phyloP scores from a whole-genome alignment of 2,888 invertebrate species.

The Aphelenchoides bicaudatus region DNA sequence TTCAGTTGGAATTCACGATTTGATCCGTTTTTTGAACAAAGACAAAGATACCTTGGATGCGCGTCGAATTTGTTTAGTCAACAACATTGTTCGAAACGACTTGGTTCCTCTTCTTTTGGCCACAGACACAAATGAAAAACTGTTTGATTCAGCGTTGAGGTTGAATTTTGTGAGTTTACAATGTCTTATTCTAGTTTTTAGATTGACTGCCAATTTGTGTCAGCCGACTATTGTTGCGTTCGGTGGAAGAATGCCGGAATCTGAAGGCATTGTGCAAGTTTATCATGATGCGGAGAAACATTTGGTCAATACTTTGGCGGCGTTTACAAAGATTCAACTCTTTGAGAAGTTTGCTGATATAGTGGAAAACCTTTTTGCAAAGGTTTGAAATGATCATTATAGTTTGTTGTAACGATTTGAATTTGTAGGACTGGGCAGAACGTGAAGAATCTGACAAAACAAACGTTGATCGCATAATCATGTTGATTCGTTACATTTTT shows the following conservation, averaged over 20 bases:
- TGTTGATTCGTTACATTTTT: slow-evolving; percentile 83
- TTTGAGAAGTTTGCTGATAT: slow-evolving; percentile 79
- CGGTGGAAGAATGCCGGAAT: slow-evolving; percentile 40
- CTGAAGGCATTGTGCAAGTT: slow-evolving; percentile 34
- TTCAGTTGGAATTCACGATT: slow-evolving; percentile 78
- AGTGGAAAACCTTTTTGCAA: slow-evolving; percentile 74
- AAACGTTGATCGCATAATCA: slow-evolving; percentile 83
- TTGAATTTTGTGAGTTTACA: too few species aligned
- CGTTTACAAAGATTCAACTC: slow-evolving; percentile 76
- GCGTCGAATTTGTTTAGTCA: slow-evolving; percentile 79
- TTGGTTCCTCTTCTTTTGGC: slow-evolving; percentile 80
- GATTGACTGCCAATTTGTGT: slow-evolving; percentile 85
- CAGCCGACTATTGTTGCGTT: slow-evolving; percentile 75
- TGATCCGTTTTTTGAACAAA: slow-evolving; percentile 80
- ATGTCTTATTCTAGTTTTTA: too few species aligned
- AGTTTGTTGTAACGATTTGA: background rate
- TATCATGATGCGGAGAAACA: slow-evolving; percentile 43
- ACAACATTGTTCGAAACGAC: slow-evolving; percentile 84
- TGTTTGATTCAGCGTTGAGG: slow-evolving; percentile 84
- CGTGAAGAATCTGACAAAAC: slow-evolving; percentile 84
- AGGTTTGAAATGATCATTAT: slow-evolving; percentile 66
- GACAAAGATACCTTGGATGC: slow-evolving; percentile 79
- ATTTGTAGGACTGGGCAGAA: slow-evolving; percentile 74
- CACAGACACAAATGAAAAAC: slow-evolving; percentile 73
- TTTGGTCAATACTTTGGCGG: slow-evolving; percentile 60